Evolutionary conservation across 2,888 invertebrate species (phyloP).

Genomic region (Elegia similella): DNA sequence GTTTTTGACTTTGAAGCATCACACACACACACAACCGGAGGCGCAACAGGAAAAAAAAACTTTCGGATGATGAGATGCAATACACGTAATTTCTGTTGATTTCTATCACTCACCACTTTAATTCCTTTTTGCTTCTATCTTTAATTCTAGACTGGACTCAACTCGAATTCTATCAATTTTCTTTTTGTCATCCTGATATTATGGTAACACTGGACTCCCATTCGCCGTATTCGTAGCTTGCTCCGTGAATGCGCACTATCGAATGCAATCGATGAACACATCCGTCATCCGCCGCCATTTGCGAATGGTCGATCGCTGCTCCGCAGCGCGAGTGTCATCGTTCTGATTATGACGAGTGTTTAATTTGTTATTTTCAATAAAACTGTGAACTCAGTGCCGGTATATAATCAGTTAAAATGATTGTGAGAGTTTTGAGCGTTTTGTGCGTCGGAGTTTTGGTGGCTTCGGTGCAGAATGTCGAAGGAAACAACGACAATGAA

Average conservation of each 20-base stretch:
- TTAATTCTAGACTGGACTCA: too few species aligned
- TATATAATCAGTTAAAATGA: conserved; percentile 72
- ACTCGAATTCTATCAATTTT: too few species aligned
- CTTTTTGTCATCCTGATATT: too few species aligned
- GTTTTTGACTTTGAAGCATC: too few species aligned
- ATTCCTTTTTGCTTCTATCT: too few species aligned
- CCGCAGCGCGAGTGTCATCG: conserved; percentile 71
- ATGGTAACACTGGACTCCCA: conserved; percentile 5
- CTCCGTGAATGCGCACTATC: conserved; percentile 58
- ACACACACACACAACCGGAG: too few species aligned
- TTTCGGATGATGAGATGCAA: too few species aligned
- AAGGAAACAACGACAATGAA: conserved; percentile 79
- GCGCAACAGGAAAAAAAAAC: too few species aligned
- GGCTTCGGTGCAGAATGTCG: conserved; percentile 69
- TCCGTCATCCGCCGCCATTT: conserved; percentile 82
- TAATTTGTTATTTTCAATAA: conserved; percentile 67
- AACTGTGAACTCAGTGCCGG: conserved; percentile 71
- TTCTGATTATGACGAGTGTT: conserved; percentile 75
- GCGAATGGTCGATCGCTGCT: conserved; percentile 75
- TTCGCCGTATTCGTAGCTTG: conserved; percentile 25
- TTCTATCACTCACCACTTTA: too few species aligned
- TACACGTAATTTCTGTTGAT: too few species aligned
- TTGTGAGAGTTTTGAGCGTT: conserved; percentile 79
- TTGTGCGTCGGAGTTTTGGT: conserved; percentile 75
- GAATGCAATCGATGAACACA: conserved; percentile 78